A percentile compares a stretch with the other conserved stretches of the same genome.
These are phyloP conservation scores for Rhagoletis zephyria DNA, from an alignment of 1,140 invertebrate species.

Conservation along the genomic window DNA sequence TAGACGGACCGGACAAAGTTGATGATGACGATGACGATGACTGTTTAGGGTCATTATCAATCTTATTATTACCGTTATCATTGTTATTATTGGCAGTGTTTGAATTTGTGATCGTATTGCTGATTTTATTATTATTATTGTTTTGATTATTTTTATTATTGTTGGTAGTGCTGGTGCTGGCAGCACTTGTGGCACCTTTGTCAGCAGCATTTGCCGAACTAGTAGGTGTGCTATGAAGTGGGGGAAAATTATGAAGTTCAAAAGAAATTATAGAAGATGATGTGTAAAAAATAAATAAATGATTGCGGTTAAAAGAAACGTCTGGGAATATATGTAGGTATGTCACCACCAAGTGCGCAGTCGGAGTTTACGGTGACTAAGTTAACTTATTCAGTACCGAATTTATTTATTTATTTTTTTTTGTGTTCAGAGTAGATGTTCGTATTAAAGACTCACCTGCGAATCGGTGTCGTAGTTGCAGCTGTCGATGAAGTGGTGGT, in stretches of 20 bases:
- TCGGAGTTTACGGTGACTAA: neutral
- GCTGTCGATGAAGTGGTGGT: slow-evolving; percentile 60
- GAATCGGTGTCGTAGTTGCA: slow-evolving; percentile 67
- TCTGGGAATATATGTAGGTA: neutral
- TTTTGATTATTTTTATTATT: slow-evolving; percentile 52
- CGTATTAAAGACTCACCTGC: slow-evolving; percentile 62
- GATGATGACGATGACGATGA: slow-evolving; percentile 9
- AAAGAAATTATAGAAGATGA: slow-evolving; percentile 24
- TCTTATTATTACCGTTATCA: slow-evolving; percentile 50
- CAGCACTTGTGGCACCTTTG: slow-evolving; percentile 17
- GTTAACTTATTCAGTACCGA: neutral
- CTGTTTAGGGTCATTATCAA: slow-evolving; percentile 43
- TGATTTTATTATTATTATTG: slow-evolving; percentile 50
- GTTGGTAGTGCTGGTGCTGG: slow-evolving; percentile 12
- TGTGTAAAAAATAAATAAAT: neutral
- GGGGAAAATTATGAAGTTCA: slow-evolving; percentile 37
- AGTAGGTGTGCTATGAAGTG: slow-evolving; percentile 17
- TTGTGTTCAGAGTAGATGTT: neutral
- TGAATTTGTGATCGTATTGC: slow-evolving; percentile 68
- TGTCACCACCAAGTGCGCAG: neutral
- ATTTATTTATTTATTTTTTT: neutral
- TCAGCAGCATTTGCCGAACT: slow-evolving; percentile 9
- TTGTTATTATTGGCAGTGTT: slow-evolving; percentile 60
- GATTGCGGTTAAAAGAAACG: neutral
- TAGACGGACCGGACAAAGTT: neutral